Percentiles rank a stretch among this genome's conserved stretches.
Evolutionary conservation across 2,113 vertebrate genomes (phyloP).

Genomic region (Dasyornis broadbenti): DNA sequence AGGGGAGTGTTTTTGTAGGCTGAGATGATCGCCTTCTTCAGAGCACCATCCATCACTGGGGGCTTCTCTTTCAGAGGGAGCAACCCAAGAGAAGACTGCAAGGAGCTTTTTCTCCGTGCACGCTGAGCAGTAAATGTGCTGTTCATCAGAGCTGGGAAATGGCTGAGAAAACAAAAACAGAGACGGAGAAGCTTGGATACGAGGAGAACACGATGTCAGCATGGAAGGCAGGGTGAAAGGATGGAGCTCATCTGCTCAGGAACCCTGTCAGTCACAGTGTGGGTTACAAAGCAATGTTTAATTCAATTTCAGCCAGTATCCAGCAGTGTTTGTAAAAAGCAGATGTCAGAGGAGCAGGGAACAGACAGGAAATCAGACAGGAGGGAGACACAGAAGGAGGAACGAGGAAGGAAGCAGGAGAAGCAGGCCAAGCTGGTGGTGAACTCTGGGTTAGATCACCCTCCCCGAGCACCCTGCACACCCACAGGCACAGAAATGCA

Average conservation of each 20-base stretch:
- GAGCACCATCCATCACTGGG: neutral
- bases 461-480: neutral
- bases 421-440: neutral
- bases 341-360: slow-evolving; percentile 20
- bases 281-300: slow-evolving; percentile 23
- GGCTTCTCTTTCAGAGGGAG: neutral
- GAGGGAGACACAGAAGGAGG: neutral
- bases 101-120: neutral
- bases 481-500: neutral
- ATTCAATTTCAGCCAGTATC: slow-evolving; percentile 50
- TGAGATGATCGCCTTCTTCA: neutral
- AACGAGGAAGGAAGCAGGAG: neutral
- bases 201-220: neutral
- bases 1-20: neutral
- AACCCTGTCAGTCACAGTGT: neutral
- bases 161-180: neutral
- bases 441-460: neutral
- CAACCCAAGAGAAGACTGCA: neutral
- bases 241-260: neutral
- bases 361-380: neutral
- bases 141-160: neutral
- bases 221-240: neutral
- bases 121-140: neutral
- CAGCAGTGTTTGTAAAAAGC: slow-evolving; percentile 43
- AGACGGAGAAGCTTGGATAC: neutral